phyloP scores from a whole-genome alignment of 1,140 invertebrate genomes.

The Sinella curviseta region DNA sequence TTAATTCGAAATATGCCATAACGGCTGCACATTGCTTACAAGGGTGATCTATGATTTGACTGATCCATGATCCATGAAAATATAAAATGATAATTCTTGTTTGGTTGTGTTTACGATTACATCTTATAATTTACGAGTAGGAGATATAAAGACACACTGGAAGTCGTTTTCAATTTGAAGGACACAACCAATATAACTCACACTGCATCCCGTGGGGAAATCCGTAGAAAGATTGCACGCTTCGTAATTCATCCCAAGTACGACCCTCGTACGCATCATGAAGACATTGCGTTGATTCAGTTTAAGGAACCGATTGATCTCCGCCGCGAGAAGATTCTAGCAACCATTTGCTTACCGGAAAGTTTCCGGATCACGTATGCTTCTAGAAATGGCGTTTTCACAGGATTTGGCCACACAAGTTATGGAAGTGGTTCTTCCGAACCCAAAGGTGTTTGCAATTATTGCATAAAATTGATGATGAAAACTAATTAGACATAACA shows the following conservation, averaged over 20 bases:
- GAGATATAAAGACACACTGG: slow-evolving; percentile 27
- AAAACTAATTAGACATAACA: background rate
- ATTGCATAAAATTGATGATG: too few relatives aligned
- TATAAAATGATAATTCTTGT: background rate
- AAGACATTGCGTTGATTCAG: slow-evolving; percentile 32
- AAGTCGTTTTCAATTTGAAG: slow-evolving; percentile 30
- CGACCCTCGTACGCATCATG: background rate
- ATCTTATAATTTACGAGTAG: background rate
- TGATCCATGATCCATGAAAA: background rate
- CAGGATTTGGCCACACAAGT: slow-evolving; percentile 30
- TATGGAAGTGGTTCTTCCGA: background rate
- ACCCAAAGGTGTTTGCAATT: background rate
- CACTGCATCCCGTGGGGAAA: background rate
- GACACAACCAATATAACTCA: slow-evolving; percentile 6
- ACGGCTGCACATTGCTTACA: slow-evolving; percentile 32
- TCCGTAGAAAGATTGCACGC: slow-evolving; percentile 29
- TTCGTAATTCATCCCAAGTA: slow-evolving; percentile 19
- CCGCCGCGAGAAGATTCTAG: background rate
- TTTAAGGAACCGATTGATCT: slow-evolving; percentile 27
- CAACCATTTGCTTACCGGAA: slow-evolving; percentile 1
- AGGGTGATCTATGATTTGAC: background rate
- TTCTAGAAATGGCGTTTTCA: background rate
- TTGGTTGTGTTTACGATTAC: background rate
- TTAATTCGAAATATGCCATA: slow-evolving; percentile 23
- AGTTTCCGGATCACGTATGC: background rate